phyloP scores from a whole-genome alignment of 2,797 vertebrate species.

The Dryobates pubescens region DNA sequence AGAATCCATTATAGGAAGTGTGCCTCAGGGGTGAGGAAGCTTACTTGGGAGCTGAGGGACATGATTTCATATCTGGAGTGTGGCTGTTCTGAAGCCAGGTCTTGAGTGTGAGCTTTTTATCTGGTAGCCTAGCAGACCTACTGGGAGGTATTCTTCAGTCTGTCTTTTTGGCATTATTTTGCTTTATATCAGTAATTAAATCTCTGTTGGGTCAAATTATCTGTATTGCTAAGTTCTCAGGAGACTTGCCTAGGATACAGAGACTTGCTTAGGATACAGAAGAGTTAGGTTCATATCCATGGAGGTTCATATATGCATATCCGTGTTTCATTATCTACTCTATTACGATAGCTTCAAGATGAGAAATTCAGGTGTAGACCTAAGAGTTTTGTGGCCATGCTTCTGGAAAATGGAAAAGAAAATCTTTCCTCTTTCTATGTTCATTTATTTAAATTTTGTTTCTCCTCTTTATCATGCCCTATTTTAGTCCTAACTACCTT shows the following conservation, averaged over 20 bases:
- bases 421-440: background rate
- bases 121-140: background rate
- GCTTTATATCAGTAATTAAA: constrained; percentile 53
- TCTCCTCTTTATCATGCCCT: background rate
- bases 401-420: background rate
- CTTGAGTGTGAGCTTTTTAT: background rate
- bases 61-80: background rate
- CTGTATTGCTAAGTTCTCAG: constrained; percentile 1
- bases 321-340: constrained; percentile 12
- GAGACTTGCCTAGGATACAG: background rate
- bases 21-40: background rate
- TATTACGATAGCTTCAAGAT: background rate
- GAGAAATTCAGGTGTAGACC: background rate
- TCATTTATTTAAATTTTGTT: background rate
- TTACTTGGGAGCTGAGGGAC: background rate
- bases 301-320: constrained; percentile 1
- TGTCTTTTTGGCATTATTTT: constrained; percentile 35
- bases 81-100: background rate
- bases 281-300: background rate
- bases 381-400: background rate
- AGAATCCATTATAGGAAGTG: background rate
- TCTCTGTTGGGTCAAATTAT: constrained; percentile 42
- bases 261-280: background rate
- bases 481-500: background rate
- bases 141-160: background rate